Conservation (phyloP, 2,113 vertebrate species). For the Irena cyanogastra region DNA sequence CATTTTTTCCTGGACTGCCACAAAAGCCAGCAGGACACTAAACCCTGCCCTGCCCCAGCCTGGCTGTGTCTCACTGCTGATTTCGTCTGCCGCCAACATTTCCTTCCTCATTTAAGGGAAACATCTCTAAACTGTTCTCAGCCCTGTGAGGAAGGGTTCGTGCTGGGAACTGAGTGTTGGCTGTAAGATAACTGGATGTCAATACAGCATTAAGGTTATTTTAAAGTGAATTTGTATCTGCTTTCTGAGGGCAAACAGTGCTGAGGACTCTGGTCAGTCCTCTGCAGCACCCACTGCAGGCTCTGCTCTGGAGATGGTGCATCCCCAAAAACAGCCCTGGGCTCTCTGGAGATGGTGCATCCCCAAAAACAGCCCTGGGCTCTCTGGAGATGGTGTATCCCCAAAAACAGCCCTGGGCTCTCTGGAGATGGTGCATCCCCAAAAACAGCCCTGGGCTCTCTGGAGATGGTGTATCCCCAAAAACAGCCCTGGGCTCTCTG, state of each 20-base stretch:
- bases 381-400: neutral
- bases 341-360: neutral
- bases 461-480: neutral
- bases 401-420: neutral
- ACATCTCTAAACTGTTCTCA: neutral
- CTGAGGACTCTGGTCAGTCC: neutral
- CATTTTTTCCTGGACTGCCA: neutral
- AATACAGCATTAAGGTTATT: neutral
- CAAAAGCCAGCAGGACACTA: neutral
- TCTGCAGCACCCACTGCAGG: neutral
- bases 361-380: neutral
- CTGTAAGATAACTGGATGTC: neutral
- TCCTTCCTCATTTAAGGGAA: neutral
- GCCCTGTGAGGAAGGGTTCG: neutral
- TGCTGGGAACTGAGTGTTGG: neutral
- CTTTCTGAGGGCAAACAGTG: neutral
- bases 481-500: neutral
- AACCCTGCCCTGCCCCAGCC: neutral
- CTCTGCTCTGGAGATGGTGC: neutral
- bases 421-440: neutral
- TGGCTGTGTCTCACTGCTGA: neutral
- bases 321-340: accelerated
- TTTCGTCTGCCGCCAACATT: neutral
- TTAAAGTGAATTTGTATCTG: neutral
- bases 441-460: neutral